Conservation (phyloP, 2,113 vertebrate species). For the Azemiops feae region DNA sequence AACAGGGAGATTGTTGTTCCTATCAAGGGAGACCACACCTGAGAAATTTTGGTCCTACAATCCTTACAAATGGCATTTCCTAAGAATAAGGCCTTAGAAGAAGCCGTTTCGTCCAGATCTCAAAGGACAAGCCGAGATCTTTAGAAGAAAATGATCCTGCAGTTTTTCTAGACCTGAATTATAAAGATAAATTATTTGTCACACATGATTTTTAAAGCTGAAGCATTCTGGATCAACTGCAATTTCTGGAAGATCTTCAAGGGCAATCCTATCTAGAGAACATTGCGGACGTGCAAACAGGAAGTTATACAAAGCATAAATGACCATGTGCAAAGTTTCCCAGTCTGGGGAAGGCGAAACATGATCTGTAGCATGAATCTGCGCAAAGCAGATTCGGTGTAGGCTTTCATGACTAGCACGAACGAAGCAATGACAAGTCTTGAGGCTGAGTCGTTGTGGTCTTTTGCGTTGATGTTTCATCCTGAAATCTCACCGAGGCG, state of each 20-base stretch:
- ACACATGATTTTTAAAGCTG: background rate
- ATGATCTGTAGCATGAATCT: background rate
- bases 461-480: background rate
- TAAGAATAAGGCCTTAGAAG: background rate
- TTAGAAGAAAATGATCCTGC: background rate
- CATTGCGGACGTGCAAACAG: background rate
- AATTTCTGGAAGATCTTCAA: background rate
- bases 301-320: background rate
- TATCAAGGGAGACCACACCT: background rate
- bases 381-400: background rate
- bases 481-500: background rate
- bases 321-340: background rate
- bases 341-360: background rate
- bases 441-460: background rate
- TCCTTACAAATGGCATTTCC: background rate
- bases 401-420: background rate
- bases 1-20: background rate
- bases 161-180: background rate
- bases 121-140: background rate
- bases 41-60: background rate
- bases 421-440: fast-evolving
- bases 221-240: background rate
- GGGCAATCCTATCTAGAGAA: background rate
- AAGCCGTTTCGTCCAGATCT: background rate
- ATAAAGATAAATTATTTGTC: background rate